Evolutionary conservation across 2,113 vertebrate genomes (phyloP).

Genomic region (Pelobates fuscus): DNA sequence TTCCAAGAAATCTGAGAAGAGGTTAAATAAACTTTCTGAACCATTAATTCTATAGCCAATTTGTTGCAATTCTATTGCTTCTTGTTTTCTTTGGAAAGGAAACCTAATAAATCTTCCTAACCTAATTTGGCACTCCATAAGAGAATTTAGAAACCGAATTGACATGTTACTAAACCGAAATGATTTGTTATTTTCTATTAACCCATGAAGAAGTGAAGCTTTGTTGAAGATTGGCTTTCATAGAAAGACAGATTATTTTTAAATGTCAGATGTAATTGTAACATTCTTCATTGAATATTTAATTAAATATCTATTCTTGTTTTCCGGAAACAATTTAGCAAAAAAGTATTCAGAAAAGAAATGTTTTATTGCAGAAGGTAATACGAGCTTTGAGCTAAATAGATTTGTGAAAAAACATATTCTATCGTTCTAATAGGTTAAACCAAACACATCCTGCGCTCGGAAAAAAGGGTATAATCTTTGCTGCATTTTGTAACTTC

Average conservation of each 20-base stretch:
- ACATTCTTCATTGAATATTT: too few species aligned
- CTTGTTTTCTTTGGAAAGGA: slow-evolving; percentile 45
- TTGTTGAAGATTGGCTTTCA: too few species aligned
- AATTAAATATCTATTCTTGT: too few species aligned
- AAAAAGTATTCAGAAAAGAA: background rate
- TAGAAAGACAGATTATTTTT: too few species aligned
- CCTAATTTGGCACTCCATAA: slow-evolving; percentile 45
- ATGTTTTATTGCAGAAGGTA: background rate
- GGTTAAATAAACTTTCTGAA: slow-evolving; percentile 49
- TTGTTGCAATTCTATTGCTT: slow-evolving; percentile 32
- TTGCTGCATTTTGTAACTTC: background rate
- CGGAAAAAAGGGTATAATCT: background rate
- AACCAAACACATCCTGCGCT: background rate
- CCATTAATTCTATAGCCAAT: slow-evolving; percentile 40
- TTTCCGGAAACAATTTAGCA: background rate
- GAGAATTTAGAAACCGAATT: slow-evolving; percentile 20
- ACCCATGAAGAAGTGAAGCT: too few species aligned
- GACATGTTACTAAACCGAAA: slow-evolving; percentile 23
- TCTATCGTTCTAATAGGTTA: background rate
- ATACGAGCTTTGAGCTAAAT: background rate
- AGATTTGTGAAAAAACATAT: background rate
- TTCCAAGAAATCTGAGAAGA: slow-evolving; percentile 39
- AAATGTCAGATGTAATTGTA: too few species aligned
- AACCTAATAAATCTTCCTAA: slow-evolving; percentile 46
- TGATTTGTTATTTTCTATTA: slow-evolving; percentile 29